Base-by-base conservation (phyloP, 1,140 invertebrate species). In the Drosophila neocordata region DNA sequence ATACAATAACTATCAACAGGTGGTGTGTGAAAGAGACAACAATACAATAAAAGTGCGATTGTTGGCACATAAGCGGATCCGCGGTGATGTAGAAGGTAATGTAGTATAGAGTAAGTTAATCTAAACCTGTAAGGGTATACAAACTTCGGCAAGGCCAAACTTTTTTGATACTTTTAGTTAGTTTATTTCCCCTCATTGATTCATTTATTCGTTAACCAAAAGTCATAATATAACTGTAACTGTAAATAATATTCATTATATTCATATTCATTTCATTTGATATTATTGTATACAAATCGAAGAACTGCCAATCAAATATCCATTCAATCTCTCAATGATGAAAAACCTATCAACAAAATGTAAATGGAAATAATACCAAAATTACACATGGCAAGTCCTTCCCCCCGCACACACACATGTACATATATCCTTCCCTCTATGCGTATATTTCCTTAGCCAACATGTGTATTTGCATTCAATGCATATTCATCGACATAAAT, bases 401-500 rank as follows among this genome's bases (percentile, higher is more conserved):
- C n/a, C n/a, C n/a, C n/a, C n/a, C n/a, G n/a, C n/a, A n/a, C n/a
- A n/a, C n/a, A n/a, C n/a, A n/a, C n/a, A n/a, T n/a, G n/a, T n/a
- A n/a, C n/a, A n/a, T n/a, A n/a, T n/a, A n/a, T n/a, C n/a, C n/a
- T n/a, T n/a, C n/a, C n/a, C n/a, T n/a, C n/a, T n/a, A n/a, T n/a
- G n/a, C 24, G 24, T 24, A 2, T 24, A 4, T 4, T 24, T 31
- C 27, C 4, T 4, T 31, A 31, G 27, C 27, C 7, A 31, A 31
- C 27, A 31, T 31, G 27, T 56, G 34, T 51, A 27, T 24, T 55
- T 66, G 37, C 59, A 80, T 69, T 81, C 78, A 80, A 77, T 80
- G 78, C 78, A 81, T 81, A 81, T 81, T 81, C 78, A 81, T 81
- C 57, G 78, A 70, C 79, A 82, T 82, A 82, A 82, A 82, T 82